Evolutionary conservation across 1,140 invertebrate genomes (phyloP), one percentile per base, ranked within the genome.

Genomic region (Agrypnia vestita): DNA sequence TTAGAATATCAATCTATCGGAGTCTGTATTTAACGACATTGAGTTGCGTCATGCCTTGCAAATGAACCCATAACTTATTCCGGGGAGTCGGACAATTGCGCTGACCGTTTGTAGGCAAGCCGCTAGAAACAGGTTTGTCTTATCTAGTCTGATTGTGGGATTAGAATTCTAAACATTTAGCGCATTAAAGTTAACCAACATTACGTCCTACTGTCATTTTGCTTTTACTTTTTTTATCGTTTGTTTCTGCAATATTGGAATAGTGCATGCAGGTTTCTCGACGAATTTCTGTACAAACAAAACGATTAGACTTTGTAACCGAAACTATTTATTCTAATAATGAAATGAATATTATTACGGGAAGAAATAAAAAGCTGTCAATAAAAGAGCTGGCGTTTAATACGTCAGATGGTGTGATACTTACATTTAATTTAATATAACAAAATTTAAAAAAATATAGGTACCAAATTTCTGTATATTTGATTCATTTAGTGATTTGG

Each of bases 51-150:
- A 64, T 51, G 67, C 13, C 46, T 51, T 17, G 67, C 15, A 71
- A 71, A 71, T 49, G 46, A 71, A 49, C 47, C 67, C 11, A 71
- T 71, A 49, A 71, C n/a, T 71, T 71, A 71, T 71, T 49, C 46
- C 13, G 17, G 10, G 61, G 21, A 51, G 15, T 71, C 44, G 51
- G 51, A 64, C 61, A 69, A 71, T 49, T 71, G 19, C 67, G 64
- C 47, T 71, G 21, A 46, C 25, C 21, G 67, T 21, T 51, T 71
- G 67, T 71, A 71, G 47, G 67, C 17, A 71, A 47, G 67, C 67
- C n/a, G 47, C 67, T 8, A n/a, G 19, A 15, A 71, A 71, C 67
- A 53, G 67, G 67, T 71, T 71, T 71, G 17, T 10, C 46, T 35
- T 35, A 35, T 35, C 25, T 35, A 35, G 55, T 59, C 21, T 19